Conservation (phyloP, 2,113 vertebrate species). For the Phyllostomus discolor region DNA sequence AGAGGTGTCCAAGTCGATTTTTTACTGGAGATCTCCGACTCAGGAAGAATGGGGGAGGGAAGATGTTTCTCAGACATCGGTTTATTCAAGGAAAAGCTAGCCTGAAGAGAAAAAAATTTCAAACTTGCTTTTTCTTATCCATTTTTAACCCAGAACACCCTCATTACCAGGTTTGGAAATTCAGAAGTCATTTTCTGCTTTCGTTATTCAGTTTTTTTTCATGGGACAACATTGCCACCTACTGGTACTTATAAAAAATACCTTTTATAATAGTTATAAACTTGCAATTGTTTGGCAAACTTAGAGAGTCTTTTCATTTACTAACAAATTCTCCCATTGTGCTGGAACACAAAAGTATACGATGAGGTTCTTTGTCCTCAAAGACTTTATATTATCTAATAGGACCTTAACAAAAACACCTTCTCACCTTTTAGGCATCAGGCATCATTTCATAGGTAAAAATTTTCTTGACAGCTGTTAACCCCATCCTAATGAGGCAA, state of each 20-base stretch:
- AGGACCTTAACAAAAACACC: not conserved
- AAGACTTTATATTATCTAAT: not conserved
- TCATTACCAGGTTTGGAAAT: conserved; percentile 55
- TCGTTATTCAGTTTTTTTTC: not conserved
- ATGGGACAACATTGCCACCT: conserved; percentile 66
- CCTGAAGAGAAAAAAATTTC: not conserved
- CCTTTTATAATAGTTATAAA: not conserved
- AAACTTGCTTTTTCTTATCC: conserved; percentile 46
- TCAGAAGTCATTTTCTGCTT: not conserved
- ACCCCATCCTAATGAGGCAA: not conserved
- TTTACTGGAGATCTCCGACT: not conserved
- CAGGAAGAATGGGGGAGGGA: not conserved
- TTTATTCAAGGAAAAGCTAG: conserved; percentile 27
- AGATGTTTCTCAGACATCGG: not conserved
- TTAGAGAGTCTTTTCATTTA: not conserved
- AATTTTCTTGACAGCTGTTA: not conserved
- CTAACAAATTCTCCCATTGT: not conserved
- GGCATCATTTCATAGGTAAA: not conserved
- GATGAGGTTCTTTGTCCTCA: not conserved
- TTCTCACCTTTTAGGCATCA: not conserved
- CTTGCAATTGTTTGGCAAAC: not conserved
- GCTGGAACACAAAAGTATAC: not conserved
- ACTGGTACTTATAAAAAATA: conserved; percentile 33
- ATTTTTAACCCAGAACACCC: conserved; percentile 58
- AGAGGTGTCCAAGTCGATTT: not conserved